phyloP scores from a whole-genome alignment of 2,113 vertebrate species.

The Perccottus glenii region DNA sequence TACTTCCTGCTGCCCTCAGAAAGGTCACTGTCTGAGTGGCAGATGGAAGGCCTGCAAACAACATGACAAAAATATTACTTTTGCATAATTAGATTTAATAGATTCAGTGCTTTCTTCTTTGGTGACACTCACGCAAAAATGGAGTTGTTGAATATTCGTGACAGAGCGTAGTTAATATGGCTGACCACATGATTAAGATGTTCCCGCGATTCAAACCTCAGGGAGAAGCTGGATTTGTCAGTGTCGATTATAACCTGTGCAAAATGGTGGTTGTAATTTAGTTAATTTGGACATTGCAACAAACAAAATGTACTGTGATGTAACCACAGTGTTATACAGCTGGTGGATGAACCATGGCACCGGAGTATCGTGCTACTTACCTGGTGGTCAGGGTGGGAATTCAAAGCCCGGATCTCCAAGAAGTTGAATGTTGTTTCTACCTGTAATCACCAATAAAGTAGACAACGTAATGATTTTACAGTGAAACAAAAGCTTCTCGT shows the following conservation, averaged over 20 bases:
- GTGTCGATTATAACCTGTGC: conserved; percentile 86
- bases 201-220: conserved; percentile 80
- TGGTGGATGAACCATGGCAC: background rate
- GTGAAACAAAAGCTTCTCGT: background rate
- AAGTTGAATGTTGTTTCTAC: conserved; percentile 78
- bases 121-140: conserved; percentile 81
- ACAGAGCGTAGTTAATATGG: conserved; percentile 83
- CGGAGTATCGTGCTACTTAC: conserved; percentile 35
- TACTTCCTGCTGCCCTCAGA: conserved; percentile 84
- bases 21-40: conserved; percentile 84
- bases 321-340: conserved; percentile 16
- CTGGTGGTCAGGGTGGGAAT: conserved; percentile 76
- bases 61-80: conserved; percentile 23
- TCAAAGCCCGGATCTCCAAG: conserved; percentile 78
- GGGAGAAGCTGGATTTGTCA: conserved; percentile 81
- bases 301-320: conserved; percentile 12
- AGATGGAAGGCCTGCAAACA: conserved; percentile 79
- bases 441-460: conserved; percentile 47
- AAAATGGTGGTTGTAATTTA: conserved; percentile 8
- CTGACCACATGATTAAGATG: conserved; percentile 83
- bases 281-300: background rate
- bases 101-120: no score
- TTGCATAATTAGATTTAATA: no score
- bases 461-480: conserved; percentile 1
- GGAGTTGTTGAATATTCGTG: conserved; percentile 86